Evolutionary conservation across 2,797 vertebrate species (phyloP), one percentile per base, ranked within the genome.

Genomic region (Cuniculus paca): DNA sequence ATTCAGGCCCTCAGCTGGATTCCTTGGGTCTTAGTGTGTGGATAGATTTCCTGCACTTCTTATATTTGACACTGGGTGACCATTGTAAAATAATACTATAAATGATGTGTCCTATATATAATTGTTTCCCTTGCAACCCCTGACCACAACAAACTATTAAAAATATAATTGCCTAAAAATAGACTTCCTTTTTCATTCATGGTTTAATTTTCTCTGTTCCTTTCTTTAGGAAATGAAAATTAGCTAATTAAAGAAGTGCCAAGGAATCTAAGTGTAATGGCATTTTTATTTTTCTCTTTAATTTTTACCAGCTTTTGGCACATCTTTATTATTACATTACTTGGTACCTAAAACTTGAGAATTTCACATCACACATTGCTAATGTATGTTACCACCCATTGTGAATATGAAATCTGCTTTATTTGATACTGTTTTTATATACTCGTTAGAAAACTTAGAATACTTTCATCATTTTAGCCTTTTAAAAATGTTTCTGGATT

Each of bases 151-250:
- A 54, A 81, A 54, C 26, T 52, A 83, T 86, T 86, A 50, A 88
- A 81, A 68, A 58, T 42, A 63, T 81, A 19, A 60, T 63, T 34
- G 3, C 45, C 85, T 88, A 52, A 91, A 79, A 72, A 56, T 42
- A 75, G 5, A 50, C 85, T 81, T 93, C 61, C 14, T 77, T 90
- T 83, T 93, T 82, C 22, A 75, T 52, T 86, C 16, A 16, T 48
- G 24, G 65, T 79, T 92, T 91, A 17, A 54, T 95, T 91, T 79
- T 72, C 10, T 22, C 34, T 63, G 45, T 83, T 88, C 79, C n/a
- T 82, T 56, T 85, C 90, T 88, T 92, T 78, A 74, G 39, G 95
- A 96, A 89, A 80, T 72, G 50, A 93, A 95, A 85, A 91, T 82
- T 45, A 77, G 31, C 78, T 61, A 78, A 60, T 56, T 48, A 92